Evolutionary conservation across 2,888 invertebrate genomes (phyloP), one percentile per base, ranked within the genome.

Genomic region (Gymnocheta viridis): DNA sequence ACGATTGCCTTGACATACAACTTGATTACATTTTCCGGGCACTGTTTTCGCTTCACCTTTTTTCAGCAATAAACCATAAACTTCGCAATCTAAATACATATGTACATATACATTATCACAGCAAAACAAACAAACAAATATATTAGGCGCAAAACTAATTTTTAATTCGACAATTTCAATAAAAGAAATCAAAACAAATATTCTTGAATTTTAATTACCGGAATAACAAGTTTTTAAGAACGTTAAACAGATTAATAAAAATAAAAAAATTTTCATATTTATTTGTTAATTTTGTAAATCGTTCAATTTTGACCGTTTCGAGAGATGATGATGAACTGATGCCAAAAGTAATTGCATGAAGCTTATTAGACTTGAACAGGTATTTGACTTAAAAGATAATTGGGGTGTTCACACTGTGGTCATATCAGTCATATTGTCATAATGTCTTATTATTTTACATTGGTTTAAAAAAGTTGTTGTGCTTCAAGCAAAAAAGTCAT

Each of bases 11-110:
- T 86, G 85, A 38, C 87, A 87, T 9, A 85, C 73, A 19, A 87
- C 83, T 64, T 83, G 86, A 51, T 82, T 86, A 70, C 87, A 86
- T 85, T 87, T 86, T 47, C 87, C 86, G 2, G 87, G 86, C 38
- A 87, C 86, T n/a, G 85, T 83, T 76, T 83, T 85, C 4, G 80
- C 69, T 79, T 87, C 86, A 12, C 87, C 87, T 14, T 82, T 82
- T 47, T 87, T 87, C 72, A 87, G 24, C 32, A 83, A 19, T 22
- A 86, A 77, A 56, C 87, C 87, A 60, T 82, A 86, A 60, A 85
- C 83, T 69, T 86, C 86, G 64, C 87, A 87, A 70, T 86, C 86
- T 70, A 73, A 1, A 73, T 76, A n/a, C 17, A 27, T 7, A 3
- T n/a, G n/a, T n/a, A n/a, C 9, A 17, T 9, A 19, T 7, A 19